phyloP scores from a whole-genome alignment of 2,888 invertebrate species.

The Oscheius myriophilus region DNA sequence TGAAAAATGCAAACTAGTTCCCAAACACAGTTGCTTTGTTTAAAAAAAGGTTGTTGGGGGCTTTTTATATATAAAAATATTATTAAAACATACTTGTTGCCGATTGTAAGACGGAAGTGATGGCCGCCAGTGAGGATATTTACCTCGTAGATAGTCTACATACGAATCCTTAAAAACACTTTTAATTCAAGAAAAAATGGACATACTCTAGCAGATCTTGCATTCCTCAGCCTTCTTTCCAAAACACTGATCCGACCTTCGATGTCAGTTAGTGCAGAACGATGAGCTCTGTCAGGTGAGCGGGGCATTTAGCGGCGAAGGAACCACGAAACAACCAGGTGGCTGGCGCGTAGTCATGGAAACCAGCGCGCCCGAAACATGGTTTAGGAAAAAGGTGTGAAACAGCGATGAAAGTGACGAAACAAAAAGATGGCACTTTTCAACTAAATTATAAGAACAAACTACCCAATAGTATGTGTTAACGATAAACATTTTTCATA shows the following conservation, averaged over 20 bases:
- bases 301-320: too few species aligned
- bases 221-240: slow-evolving; percentile 48
- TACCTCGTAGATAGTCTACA: slow-evolving; percentile 46
- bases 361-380: too few species aligned
- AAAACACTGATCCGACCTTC: slow-evolving; percentile 42
- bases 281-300: slow-evolving; percentile 18
- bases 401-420: too few species aligned
- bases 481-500: too few species aligned
- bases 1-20: not conserved
- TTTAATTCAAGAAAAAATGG: not conserved
- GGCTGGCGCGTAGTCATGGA: too few species aligned
- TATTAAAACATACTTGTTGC: not conserved
- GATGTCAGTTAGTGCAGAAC: slow-evolving; percentile 40
- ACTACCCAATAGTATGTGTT: too few species aligned
- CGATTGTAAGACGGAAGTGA: slow-evolving; percentile 31
- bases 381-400: too few species aligned
- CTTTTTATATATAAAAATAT: not conserved
- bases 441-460: too few species aligned
- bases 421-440: too few species aligned
- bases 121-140: slow-evolving; percentile 54
- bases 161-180: slow-evolving; percentile 41
- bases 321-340: too few species aligned
- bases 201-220: slow-evolving; percentile 42
- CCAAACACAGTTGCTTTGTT: not conserved
- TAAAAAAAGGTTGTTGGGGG: too few species aligned